A percentile compares a stretch with the other conserved stretches of the same genome.
Conservation (phyloP, 2,113 vertebrate species). For the Ranitomeya variabilis region DNA sequence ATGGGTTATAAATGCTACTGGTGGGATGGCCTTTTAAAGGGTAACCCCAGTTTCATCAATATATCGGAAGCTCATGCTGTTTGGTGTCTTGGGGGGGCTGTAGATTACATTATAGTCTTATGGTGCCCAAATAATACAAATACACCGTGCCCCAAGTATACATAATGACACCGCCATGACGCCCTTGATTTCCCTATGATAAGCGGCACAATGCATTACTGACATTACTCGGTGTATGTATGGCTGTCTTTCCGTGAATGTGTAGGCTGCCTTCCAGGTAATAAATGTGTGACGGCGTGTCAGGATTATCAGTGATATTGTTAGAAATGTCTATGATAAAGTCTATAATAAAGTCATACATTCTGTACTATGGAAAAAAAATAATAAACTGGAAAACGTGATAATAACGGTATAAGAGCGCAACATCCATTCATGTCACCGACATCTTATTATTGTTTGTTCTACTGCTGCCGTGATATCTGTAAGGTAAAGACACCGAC, state of each 20-base stretch:
- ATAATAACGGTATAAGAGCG: constrained; percentile 26
- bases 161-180: too few relatives aligned
- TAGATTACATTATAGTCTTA: too few relatives aligned
- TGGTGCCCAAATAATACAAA: too few relatives aligned
- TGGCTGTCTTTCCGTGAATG: background rate
- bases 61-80: too few relatives aligned
- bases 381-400: background rate
- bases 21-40: too few relatives aligned
- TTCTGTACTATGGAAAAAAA: background rate
- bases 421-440: constrained; percentile 14
- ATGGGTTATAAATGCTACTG: too few relatives aligned
- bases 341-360: background rate
- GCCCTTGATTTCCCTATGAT: background rate
- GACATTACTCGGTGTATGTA: too few relatives aligned
- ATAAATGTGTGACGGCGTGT: background rate
- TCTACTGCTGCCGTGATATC: background rate
- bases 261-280: background rate
- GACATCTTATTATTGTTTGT: constrained; percentile 1
- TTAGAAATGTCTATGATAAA: background rate
- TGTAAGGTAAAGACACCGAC: background rate
- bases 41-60: too few relatives aligned
- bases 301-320: background rate
- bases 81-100: too few relatives aligned
- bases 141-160: too few relatives aligned
- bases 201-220: background rate